These are phyloP conservation scores for Carapus acus DNA, from an alignment of 2,797 vertebrate genomes.

Conservation along the genomic window DNA sequence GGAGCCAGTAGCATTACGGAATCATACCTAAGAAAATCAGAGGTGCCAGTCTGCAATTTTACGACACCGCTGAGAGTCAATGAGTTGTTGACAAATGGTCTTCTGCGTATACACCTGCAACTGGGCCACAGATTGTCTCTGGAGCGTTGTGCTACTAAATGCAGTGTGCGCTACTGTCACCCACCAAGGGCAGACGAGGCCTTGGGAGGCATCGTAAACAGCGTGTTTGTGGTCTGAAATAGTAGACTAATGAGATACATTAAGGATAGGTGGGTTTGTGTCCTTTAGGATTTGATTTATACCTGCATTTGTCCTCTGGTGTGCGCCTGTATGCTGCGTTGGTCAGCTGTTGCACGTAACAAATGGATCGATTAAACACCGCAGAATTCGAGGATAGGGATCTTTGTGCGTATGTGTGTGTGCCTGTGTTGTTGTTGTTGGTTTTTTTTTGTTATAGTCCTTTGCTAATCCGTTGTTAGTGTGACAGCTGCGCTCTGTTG, in stretches of 20 bases:
- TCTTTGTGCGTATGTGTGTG: too few species aligned
- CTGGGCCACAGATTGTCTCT: constrained; percentile 5
- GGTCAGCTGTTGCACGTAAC: constrained; percentile 26
- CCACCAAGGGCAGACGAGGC: constrained; percentile 32
- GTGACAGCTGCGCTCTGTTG: constrained; percentile 3
- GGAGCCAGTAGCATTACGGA: not conserved
- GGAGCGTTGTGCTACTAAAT: constrained; percentile 11
- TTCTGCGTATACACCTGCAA: not conserved
- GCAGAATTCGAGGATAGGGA: constrained; percentile 24
- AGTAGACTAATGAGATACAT: constrained; percentile 45
- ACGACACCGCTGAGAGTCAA: not conserved
- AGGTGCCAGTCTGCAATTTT: constrained; percentile 14
- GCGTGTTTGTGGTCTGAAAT: constrained; percentile 27
- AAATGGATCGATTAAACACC: constrained; percentile 43
- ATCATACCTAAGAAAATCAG: not conserved
- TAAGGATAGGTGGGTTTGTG: constrained; percentile 27
- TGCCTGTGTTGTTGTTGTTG: not conserved
- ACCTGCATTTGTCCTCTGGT: constrained; percentile 15
- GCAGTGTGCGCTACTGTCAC: constrained; percentile 13
- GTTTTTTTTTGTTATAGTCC: not conserved
- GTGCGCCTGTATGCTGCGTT: constrained; percentile 11
- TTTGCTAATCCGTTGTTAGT: constrained; percentile 27
- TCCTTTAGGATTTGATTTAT: constrained; percentile 30
- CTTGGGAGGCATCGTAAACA: constrained; percentile 11
- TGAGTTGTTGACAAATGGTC: too few species aligned